phyloP scores from a whole-genome alignment of 2,888 invertebrate species.

The Callyntrura sp. region DNA sequence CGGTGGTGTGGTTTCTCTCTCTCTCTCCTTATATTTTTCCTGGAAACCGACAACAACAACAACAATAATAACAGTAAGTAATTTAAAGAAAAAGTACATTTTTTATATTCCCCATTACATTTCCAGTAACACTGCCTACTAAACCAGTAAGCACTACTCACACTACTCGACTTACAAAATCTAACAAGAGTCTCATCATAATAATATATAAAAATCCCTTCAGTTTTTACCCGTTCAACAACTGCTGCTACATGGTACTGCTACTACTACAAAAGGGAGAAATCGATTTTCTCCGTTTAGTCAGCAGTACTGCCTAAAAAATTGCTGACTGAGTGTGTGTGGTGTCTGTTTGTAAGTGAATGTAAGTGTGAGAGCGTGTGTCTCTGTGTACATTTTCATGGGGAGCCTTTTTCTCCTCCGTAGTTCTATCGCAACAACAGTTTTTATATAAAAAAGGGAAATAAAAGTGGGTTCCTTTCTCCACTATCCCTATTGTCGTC shows the following conservation, averaged over 20 bases:
- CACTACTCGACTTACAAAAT: background rate
- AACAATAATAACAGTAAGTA: background rate
- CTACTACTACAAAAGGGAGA: slow-evolving; percentile 44
- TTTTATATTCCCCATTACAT: slow-evolving; percentile 19
- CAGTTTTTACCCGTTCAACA: too few relatives aligned
- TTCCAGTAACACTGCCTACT: slow-evolving; percentile 1
- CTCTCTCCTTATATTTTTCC: background rate
- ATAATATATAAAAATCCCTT: background rate
- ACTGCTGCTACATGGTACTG: too few relatives aligned
- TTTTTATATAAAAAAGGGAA: background rate
- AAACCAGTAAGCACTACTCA: slow-evolving; percentile 26
- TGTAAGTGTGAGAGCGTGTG: background rate
- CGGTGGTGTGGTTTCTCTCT: background rate
- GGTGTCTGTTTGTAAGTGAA: slow-evolving; percentile 40
- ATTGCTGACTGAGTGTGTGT: slow-evolving; percentile 11
- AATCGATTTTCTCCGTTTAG: slow-evolving; percentile 51
- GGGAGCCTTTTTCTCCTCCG: background rate
- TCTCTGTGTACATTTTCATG: background rate
- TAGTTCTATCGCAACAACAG: background rate
- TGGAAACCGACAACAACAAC: too few relatives aligned
- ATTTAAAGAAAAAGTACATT: slow-evolving; percentile 12
- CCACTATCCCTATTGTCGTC: background rate
- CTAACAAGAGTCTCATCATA: slow-evolving; percentile 14
- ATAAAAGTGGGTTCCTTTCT: slow-evolving; percentile 1
- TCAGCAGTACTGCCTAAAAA: slow-evolving; percentile 35